Percentiles rank a stretch among this genome's conserved stretches.
These are phyloP conservation scores for Periparus ater DNA, from an alignment of 2,797 vertebrate species.

Conservation along the genomic window DNA sequence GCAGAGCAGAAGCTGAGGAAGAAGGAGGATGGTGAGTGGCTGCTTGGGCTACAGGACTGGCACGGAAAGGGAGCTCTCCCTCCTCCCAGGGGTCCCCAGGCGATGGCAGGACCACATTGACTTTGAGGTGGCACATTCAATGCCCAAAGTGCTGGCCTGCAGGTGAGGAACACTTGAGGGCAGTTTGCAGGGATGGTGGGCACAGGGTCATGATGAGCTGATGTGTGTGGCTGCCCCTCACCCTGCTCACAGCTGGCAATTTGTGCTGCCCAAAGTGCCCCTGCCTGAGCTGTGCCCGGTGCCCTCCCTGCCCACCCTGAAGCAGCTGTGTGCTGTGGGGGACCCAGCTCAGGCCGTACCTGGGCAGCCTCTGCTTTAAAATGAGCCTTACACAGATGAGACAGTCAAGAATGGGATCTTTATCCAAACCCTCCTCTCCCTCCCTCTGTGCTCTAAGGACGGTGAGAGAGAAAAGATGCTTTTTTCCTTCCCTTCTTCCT, in stretches of 20 bases:
- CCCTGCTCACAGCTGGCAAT: not conserved
- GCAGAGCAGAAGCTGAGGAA: slow-evolving; percentile 73
- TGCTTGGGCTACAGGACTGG: not conserved
- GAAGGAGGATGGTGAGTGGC: not conserved
- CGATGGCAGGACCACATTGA: fast-evolving
- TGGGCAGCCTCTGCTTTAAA: not conserved
- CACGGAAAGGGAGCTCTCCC: not conserved
- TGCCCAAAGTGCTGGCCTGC: not conserved
- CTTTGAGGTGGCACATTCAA: not conserved
- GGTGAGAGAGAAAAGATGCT: slow-evolving; percentile 48
- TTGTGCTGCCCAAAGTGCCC: not conserved
- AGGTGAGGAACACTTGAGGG: not conserved
- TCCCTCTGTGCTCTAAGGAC: not conserved
- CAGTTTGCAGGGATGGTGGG: not conserved
- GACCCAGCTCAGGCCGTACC: not conserved
- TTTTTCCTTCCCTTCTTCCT: slow-evolving; percentile 40
- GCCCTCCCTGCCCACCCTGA: not conserved
- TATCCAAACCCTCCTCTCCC: slow-evolving; percentile 30
- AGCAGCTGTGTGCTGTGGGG: not conserved
- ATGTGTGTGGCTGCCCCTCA: fast-evolving
- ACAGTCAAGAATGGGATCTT: slow-evolving; percentile 35
- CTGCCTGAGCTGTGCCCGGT: not conserved
- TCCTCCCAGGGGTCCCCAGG: not conserved
- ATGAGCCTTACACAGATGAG: not conserved
- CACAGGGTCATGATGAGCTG: fast-evolving